Evolutionary conservation across 2,888 invertebrate species (phyloP).

Genomic region (Dexiosoma caninum): DNA sequence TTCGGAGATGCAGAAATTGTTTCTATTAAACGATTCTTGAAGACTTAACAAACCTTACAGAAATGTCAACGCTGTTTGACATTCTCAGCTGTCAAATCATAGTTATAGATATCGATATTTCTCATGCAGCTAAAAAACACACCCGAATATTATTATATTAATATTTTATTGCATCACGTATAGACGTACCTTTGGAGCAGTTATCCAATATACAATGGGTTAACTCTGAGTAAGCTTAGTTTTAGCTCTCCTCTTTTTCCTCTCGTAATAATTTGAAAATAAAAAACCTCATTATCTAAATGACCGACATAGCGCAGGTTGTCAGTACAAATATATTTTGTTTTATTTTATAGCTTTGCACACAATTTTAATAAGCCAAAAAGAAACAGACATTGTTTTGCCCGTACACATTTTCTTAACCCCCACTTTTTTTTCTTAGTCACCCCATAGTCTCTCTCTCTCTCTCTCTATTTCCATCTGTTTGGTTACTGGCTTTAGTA

Average conservation of each 20-base stretch:
- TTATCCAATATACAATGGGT: conserved; percentile 26
- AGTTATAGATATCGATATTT: too few species aligned
- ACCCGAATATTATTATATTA: too few species aligned
- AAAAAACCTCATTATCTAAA: conserved; percentile 22
- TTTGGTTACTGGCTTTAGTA: background rate
- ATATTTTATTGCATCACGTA: too few species aligned
- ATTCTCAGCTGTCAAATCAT: too few species aligned
- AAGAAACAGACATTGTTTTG: conserved; percentile 57
- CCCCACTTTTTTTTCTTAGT: too few species aligned
- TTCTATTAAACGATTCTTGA: too few species aligned
- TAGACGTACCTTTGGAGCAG: too few species aligned
- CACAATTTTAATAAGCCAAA: conserved; percentile 35
- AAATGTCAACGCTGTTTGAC: too few species aligned
- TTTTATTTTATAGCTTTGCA: background rate
- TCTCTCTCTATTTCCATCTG: background rate
- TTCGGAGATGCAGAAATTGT: too few species aligned
- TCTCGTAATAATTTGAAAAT: conserved; percentile 7
- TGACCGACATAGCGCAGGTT: background rate
- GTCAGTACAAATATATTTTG: conserved; percentile 1
- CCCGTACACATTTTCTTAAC: conserved; percentile 29
- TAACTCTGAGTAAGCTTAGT: conserved; percentile 50
- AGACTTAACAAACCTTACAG: too few species aligned
- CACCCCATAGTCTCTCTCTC: background rate
- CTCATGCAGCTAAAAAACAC: too few species aligned
- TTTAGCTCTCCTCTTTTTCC: conserved; percentile 28